phyloP scores from a whole-genome alignment of 1,140 invertebrate species.

The Hirudo medicinalis region DNA sequence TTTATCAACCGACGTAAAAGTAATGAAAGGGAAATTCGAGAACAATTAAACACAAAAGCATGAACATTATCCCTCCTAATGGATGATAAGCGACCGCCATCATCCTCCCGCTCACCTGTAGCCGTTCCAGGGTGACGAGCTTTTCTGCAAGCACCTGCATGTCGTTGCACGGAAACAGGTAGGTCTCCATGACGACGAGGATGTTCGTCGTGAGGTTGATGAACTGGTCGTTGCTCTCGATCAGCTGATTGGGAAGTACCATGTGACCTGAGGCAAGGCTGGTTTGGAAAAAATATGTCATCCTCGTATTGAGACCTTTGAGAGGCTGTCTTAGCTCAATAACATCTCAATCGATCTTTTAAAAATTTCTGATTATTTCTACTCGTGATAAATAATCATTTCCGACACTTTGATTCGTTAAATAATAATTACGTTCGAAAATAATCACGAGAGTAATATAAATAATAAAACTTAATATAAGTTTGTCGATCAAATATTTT shows the following conservation, averaged over 20 bases:
- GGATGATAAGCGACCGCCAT: too few relatives aligned
- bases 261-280: background rate
- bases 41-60: background rate
- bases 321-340: too few relatives aligned
- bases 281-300: background rate
- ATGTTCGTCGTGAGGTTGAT: constrained; percentile 32
- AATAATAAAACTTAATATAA: too few relatives aligned
- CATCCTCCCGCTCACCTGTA: constrained; percentile 49
- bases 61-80: background rate
- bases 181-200: constrained; percentile 35
- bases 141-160: constrained; percentile 64
- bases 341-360: too few relatives aligned
- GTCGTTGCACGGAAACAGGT: constrained; percentile 49
- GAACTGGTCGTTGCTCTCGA: constrained; percentile 27
- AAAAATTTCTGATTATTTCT: too few relatives aligned
- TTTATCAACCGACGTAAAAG: too few relatives aligned
- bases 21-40: background rate
- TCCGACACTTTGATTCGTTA: too few relatives aligned
- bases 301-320: too few relatives aligned
- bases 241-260: constrained; percentile 24
- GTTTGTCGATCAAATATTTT: too few relatives aligned
- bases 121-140: constrained; percentile 62
- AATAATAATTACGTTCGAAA: too few relatives aligned
- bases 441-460: too few relatives aligned
- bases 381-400: too few relatives aligned